phyloP scores from a whole-genome alignment of 53 echinoderm and acorn worm genomes.

The Arbacia lixula region DNA sequence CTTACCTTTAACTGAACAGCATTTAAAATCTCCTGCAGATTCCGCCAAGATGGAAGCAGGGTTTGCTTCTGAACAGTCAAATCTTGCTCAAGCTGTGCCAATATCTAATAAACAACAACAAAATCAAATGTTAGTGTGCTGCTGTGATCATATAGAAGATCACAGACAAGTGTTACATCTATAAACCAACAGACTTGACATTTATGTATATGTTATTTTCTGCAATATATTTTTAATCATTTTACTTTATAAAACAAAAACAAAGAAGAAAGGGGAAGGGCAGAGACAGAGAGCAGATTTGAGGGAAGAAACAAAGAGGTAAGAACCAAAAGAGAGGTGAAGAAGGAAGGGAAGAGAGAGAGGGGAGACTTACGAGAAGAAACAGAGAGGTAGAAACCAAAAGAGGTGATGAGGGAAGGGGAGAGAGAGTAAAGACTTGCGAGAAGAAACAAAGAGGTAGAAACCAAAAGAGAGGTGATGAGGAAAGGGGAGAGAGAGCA shows the following conservation, averaged over 20 bases:
- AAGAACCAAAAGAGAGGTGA: not conserved
- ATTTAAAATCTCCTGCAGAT: slow-evolving; percentile 54
- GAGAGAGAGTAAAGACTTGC: not conserved
- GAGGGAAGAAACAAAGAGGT: not conserved
- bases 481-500: too few species aligned
- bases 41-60: slow-evolving; percentile 44
- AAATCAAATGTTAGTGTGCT: too few species aligned
- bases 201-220: too few species aligned
- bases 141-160: too few species aligned
- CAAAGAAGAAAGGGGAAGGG: too few species aligned
- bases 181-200: too few species aligned
- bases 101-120: slow-evolving; percentile 22
- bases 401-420: not conserved
- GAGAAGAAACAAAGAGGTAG: not conserved
- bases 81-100: slow-evolving; percentile 24
- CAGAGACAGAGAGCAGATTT: too few species aligned
- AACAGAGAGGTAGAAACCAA: not conserved
- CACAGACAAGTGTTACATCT: too few species aligned
- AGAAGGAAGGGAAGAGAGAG: slow-evolving; percentile 16
- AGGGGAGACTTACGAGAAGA: too few species aligned
- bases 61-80: slow-evolving; percentile 56
- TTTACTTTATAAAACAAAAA: too few species aligned
- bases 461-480: too few species aligned
- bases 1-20: slow-evolving; percentile 53
- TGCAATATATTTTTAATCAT: too few species aligned